These are phyloP conservation scores for Bradypodion pumilum DNA, from an alignment of 2,797 vertebrate species.

Conservation along the genomic window DNA sequence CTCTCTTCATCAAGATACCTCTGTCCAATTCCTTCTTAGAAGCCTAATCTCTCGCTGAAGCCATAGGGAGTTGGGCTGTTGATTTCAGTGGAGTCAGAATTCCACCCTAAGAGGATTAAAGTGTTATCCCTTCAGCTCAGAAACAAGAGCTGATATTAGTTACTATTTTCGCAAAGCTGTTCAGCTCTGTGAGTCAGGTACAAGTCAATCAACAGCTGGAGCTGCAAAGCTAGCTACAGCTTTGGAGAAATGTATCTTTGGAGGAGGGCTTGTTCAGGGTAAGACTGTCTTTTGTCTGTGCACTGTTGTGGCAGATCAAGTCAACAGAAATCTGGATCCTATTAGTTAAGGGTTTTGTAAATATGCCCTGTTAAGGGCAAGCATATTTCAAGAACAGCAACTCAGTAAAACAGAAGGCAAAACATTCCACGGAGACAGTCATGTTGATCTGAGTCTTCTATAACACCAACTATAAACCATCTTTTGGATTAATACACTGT, in stretches of 20 bases:
- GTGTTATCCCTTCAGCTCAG: constrained; percentile 12
- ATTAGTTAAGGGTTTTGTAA: not conserved
- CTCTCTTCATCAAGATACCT: not conserved
- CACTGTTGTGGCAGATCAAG: not conserved
- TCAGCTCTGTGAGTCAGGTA: constrained; percentile 5
- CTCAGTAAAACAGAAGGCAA: not conserved
- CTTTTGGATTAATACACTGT: not conserved
- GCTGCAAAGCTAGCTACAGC: not conserved
- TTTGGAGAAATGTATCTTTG: not conserved
- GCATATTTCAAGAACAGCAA: not conserved
- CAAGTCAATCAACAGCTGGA: not conserved
- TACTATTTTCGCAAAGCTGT: constrained; percentile 9
- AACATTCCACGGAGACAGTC: too few relatives aligned
- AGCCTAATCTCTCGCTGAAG: constrained; percentile 9
- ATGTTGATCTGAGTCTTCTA: not conserved
- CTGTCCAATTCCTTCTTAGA: constrained; percentile 3
- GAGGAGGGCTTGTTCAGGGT: not conserved
- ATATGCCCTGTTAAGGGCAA: not conserved
- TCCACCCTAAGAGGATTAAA: constrained; percentile 27
- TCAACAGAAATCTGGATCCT: not conserved
- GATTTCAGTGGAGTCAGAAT: constrained; percentile 20
- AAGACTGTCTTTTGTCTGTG: not conserved
- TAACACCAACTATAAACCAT: not conserved
- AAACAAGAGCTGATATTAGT: constrained; percentile 21
- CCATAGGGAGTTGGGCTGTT: constrained; percentile 10